phyloP scores from a whole-genome alignment of 2,113 vertebrate genomes.

The Cynopterus brachyotis region DNA sequence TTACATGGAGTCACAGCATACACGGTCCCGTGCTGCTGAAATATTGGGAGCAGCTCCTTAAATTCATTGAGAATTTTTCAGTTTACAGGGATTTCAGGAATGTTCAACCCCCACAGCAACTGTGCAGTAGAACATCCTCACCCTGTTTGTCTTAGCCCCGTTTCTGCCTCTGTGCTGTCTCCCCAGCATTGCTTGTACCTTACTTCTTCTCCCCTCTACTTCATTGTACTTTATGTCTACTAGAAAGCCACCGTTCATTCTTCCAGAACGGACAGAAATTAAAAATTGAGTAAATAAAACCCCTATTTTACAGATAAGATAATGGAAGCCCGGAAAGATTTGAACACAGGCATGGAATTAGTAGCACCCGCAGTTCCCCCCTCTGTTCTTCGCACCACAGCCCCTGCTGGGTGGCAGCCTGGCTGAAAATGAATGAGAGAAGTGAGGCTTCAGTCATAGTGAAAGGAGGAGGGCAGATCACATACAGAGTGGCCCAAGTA shows the following conservation, averaged over 20 bases:
- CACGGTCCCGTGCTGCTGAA: rapidly evolving
- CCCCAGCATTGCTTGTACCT: background rate
- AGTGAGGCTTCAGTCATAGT: background rate
- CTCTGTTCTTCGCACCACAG: background rate
- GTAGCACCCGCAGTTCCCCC: background rate
- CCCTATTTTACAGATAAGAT: background rate
- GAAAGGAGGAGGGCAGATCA: background rate
- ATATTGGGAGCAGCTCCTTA: background rate
- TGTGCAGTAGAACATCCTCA: rapidly evolving
- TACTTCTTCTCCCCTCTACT: background rate
- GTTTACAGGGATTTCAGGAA: background rate
- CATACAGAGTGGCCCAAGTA: background rate
- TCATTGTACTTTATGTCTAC: background rate
- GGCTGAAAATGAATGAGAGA: background rate
- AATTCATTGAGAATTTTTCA: background rate
- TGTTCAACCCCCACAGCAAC: background rate
- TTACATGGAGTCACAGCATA: background rate
- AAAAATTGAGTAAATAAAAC: background rate
- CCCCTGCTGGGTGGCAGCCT: background rate
- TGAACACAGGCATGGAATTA: background rate
- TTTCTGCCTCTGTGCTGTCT: rapidly evolving
- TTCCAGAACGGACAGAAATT: background rate
- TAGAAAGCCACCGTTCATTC: background rate
- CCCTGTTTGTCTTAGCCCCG: background rate
- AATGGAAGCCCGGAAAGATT: background rate